Evolutionary conservation across 2,113 vertebrate species (phyloP), one percentile per base, ranked within the genome.

Genomic region (Chascanopsetta lugubris): DNA sequence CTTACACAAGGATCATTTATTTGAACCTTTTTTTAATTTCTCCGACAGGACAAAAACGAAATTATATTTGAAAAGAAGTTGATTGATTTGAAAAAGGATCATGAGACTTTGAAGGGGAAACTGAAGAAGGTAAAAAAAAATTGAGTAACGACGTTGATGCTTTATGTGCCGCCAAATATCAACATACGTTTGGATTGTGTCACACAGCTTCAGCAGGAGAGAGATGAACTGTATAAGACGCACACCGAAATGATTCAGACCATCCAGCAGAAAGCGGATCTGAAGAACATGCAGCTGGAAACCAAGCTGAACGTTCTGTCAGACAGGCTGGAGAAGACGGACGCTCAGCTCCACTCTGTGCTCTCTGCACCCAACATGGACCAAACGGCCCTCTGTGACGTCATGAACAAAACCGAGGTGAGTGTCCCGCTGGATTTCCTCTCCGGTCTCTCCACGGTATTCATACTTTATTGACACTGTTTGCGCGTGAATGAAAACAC

Each of bases 121-220:
- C 95, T 98, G 65, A 61, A 55, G 8, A 87, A 94, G 94, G 97
- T 98, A 67, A 17, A 18, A 42, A 2, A 8, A 42, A 7, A 42
- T 42, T 42, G 5, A 42, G 15, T 42, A n/a, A n/a, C n/a, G n/a
- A n/a, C n/a, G n/a, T n/a, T n/a, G n/a, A n/a, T 18, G 38, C 15
- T n/a, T 17, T 7, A 17, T 6, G 38, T 40, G 13, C 18, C 2
- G n/a, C 40, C 40, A 42, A 42, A 42, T 18, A 25, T 45, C 0
- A 2, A 8, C 7, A 47, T 36, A n/a, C n/a, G n/a, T n/a, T n/a
- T n/a, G n/a, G n/a, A n/a, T n/a, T n/a, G 13, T 36, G 38, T 54
- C 8, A 11, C 34, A 17, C 85, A 99, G 97, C 92, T 98, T 43
- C 94, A 98, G 80, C 81, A 58, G 0, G 95, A 98, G 47, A 88